Evolutionary conservation across 2,113 vertebrate species (phyloP).

Genomic region (Romanogobio albipinnatus): DNA sequence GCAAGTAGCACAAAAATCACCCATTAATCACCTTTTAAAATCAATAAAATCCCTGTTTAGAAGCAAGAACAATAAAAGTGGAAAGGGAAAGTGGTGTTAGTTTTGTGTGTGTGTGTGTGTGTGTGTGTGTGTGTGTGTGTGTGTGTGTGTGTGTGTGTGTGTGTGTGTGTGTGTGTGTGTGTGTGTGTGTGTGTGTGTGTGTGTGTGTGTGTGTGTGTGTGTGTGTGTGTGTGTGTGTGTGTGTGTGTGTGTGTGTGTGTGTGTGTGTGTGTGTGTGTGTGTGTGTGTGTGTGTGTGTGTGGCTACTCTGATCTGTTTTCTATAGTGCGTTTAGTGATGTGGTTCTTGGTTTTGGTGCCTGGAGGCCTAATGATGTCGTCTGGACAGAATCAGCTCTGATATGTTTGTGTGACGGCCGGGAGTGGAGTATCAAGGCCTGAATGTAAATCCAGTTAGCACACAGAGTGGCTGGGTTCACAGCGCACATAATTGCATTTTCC

Average conservation of each 20-base stretch:
- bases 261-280: background rate
- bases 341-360: constrained; percentile 42
- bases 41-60: background rate
- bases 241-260: no score
- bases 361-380: constrained; percentile 56
- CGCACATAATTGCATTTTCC: constrained; percentile 77
- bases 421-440: constrained; percentile 60
- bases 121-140: background rate
- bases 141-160: background rate
- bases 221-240: background rate
- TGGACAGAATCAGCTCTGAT: constrained; percentile 64
- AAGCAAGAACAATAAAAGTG: background rate
- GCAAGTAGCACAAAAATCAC: background rate
- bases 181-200: background rate
- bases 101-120: background rate
- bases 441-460: constrained; percentile 63
- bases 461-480: constrained; percentile 68
- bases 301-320: background rate
- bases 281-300: background rate
- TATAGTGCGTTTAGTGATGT: constrained; percentile 31
- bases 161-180: background rate
- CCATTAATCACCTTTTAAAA: background rate
- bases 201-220: background rate
- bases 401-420: constrained; percentile 50
- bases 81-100: background rate